Percentiles rank a stretch among this genome's conserved stretches.
These are phyloP conservation scores for Mamestra configurata DNA, from an alignment of 1,140 invertebrate genomes.

Conservation along the genomic window DNA sequence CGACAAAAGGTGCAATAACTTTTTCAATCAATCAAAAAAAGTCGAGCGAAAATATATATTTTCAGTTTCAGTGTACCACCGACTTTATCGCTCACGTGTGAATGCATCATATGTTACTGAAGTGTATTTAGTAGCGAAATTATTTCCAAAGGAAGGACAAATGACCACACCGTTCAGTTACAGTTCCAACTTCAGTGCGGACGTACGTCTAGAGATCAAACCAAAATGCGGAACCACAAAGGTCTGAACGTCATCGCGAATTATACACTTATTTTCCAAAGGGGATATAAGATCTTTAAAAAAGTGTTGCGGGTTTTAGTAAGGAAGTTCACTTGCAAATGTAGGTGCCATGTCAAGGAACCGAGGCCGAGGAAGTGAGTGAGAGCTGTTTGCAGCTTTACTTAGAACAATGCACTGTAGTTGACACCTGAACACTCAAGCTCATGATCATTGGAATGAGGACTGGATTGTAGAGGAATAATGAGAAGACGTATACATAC, in stretches of 20 bases:
- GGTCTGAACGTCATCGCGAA: neutral
- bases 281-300: neutral
- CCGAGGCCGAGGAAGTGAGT: neutral
- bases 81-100: neutral
- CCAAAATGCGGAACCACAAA: neutral
- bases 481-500: too few species aligned
- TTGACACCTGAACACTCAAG: neutral
- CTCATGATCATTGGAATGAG: neutral
- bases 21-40: too few species aligned
- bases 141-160: neutral
- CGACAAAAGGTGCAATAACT: too few species aligned
- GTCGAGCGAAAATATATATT: too few species aligned
- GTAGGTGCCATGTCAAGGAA: neutral
- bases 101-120: neutral
- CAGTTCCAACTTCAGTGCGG: neutral
- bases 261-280: neutral
- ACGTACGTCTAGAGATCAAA: neutral
- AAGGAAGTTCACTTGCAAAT: neutral
- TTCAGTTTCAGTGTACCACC: too few species aligned
- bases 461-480: too few species aligned
- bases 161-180: neutral
- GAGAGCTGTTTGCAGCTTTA: neutral
- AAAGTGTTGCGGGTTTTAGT: neutral
- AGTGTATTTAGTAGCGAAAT: neutral
- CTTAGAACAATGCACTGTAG: neutral